These are phyloP conservation scores for Ophion slaviceki DNA, from an alignment of 2,888 invertebrate genomes.

Conservation along the genomic window DNA sequence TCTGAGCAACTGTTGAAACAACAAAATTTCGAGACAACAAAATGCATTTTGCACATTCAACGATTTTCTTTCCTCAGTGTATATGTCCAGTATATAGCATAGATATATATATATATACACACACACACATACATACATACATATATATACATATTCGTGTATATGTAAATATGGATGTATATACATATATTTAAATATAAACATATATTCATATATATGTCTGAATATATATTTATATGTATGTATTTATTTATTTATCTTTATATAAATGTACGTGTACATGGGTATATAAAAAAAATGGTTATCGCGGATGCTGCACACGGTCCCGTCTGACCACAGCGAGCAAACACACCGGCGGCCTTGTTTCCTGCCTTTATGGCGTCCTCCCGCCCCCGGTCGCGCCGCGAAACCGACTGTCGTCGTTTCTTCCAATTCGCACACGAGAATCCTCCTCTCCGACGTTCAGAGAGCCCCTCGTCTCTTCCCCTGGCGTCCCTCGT, in stretches of 20 bases:
- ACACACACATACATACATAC: too few species aligned
- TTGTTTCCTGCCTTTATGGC: slow-evolving; percentile 65
- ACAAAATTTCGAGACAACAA: too few species aligned
- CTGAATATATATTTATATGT: too few species aligned
- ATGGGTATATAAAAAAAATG: slow-evolving; percentile 7
- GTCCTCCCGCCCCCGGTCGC: slow-evolving; percentile 68
- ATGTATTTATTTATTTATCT: neutral
- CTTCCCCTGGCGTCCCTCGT: slow-evolving; percentile 47
- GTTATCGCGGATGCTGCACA: slow-evolving; percentile 53
- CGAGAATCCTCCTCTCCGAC: slow-evolving; percentile 65
- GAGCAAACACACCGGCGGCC: slow-evolving; percentile 56
- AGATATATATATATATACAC: too few species aligned
- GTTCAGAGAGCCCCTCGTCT: slow-evolving; percentile 41
- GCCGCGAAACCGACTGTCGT: slow-evolving; percentile 69
- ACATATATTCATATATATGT: too few species aligned
- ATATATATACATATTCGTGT: too few species aligned
- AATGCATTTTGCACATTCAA: too few species aligned
- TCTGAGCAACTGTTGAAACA: too few species aligned
- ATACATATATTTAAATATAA: too few species aligned
- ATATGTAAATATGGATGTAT: too few species aligned
- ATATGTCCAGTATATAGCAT: too few species aligned
- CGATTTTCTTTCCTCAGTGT: too few species aligned
- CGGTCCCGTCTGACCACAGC: slow-evolving; percentile 40
- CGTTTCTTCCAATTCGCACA: slow-evolving; percentile 65
- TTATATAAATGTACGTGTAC: neutral